phyloP scores from a whole-genome alignment of 2,113 vertebrate species.

The Holacanthus passer region DNA sequence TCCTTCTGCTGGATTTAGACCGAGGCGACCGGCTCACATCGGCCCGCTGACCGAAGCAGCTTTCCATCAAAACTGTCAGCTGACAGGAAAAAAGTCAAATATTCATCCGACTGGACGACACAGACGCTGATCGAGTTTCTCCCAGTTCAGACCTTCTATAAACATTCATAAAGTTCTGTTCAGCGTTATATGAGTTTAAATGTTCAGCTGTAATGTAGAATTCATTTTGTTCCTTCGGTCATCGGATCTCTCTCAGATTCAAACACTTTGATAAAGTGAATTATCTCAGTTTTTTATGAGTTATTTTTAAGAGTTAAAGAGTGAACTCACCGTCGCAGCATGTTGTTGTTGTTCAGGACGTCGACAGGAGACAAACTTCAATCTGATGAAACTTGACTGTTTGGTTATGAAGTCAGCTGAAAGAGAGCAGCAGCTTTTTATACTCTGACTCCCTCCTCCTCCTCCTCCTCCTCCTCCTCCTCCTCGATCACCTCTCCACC shows the following conservation, averaged over 20 bases:
- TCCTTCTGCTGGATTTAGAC: background rate
- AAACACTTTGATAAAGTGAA: background rate
- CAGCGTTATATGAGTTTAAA: too few relatives aligned
- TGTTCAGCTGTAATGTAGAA: background rate
- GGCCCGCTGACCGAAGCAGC: too few relatives aligned
- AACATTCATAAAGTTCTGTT: too few relatives aligned
- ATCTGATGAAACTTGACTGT: background rate
- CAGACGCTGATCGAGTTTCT: too few relatives aligned
- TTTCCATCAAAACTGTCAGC: background rate
- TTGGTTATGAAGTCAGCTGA: constrained; percentile 36
- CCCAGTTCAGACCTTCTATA: too few relatives aligned
- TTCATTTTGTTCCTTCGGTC: background rate
- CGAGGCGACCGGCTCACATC: too few relatives aligned
- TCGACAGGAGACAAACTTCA: background rate
- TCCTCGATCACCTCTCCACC: background rate
- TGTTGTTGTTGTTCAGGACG: constrained; percentile 43
- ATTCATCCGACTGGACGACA: too few relatives aligned
- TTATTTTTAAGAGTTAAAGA: background rate
- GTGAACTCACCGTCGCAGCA: constrained; percentile 62
- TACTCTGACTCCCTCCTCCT: constrained; percentile 3
- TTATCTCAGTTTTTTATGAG: background rate
- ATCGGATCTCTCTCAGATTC: background rate
- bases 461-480: constrained; percentile 13
- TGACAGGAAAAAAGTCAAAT: too few relatives aligned
- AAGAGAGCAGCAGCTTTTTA: constrained; percentile 52